phyloP scores from a whole-genome alignment of 2,888 invertebrate genomes.

The Spisula subtruncata region DNA sequence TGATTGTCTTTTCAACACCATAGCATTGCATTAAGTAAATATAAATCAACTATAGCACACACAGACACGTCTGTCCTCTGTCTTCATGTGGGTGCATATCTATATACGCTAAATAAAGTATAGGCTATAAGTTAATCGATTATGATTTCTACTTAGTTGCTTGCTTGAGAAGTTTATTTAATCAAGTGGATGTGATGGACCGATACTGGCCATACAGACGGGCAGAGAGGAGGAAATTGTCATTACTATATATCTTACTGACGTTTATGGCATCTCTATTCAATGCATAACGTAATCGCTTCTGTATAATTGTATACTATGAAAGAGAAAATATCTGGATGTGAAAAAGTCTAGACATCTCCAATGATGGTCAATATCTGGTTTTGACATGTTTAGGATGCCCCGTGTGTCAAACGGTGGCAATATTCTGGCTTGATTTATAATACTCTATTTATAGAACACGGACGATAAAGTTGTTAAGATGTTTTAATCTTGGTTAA shows the following conservation, averaged over 20 bases:
- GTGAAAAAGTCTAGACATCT: not conserved
- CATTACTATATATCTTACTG: not conserved
- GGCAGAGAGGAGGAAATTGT: not conserved
- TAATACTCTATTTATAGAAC: not conserved
- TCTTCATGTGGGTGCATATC: too few relatives aligned
- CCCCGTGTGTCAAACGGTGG: too few relatives aligned
- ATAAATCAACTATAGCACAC: too few relatives aligned
- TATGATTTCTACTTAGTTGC: not conserved
- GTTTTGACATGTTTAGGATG: too few relatives aligned
- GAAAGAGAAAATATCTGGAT: not conserved
- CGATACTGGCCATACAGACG: not conserved
- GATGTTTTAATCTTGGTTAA: too few relatives aligned
- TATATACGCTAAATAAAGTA: too few relatives aligned
- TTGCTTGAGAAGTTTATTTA: not conserved
- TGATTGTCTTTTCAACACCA: too few relatives aligned
- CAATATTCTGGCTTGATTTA: not conserved
- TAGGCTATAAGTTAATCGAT: not conserved
- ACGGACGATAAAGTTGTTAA: too few relatives aligned
- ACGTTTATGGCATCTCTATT: not conserved
- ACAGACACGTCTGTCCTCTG: too few relatives aligned
- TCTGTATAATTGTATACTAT: not conserved
- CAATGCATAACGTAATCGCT: not conserved
- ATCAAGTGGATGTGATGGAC: not conserved
- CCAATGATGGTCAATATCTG: not conserved
- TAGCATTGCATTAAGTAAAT: too few relatives aligned